phyloP scores from a whole-genome alignment of 1,140 invertebrate species.

The Drosophila orena region DNA sequence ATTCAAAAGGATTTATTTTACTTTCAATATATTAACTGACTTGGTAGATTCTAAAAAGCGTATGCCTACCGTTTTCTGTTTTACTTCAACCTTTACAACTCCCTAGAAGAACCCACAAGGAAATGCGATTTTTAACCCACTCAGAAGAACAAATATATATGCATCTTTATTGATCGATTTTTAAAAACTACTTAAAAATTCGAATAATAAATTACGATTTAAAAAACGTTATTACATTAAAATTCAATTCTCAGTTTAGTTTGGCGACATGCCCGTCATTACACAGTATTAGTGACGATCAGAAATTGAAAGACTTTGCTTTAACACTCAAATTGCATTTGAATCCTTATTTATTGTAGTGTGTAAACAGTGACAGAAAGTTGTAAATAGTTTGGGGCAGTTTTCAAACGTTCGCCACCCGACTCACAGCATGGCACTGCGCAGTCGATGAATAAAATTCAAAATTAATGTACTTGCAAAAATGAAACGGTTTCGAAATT shows the following conservation, averaged over 20 bases:
- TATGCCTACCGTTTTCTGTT: too few relatives aligned
- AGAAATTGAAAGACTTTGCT: conserved; percentile 63
- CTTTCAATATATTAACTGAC: too few relatives aligned
- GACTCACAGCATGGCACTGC: conserved; percentile 26
- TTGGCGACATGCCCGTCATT: conserved; percentile 37
- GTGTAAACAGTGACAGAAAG: conserved; percentile 44
- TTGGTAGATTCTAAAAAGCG: too few relatives aligned
- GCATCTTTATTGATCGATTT: conserved; percentile 75
- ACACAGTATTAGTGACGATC: conserved; percentile 47
- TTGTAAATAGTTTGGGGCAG: conserved; percentile 57
- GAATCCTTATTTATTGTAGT: conserved; percentile 22
- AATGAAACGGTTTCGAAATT: conserved; percentile 44
- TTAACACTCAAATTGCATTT: conserved; percentile 69
- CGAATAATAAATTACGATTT: conserved; percentile 65
- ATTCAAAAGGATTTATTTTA: too few relatives aligned
- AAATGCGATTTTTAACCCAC: conserved; percentile 63
- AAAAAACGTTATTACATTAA: conserved; percentile 58
- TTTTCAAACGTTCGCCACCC: conserved; percentile 32
- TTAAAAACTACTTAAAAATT: conserved; percentile 75
- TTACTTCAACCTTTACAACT: too few relatives aligned
- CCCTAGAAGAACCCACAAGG: background rate
- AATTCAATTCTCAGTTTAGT: conserved; percentile 52
- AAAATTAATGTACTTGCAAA: conserved; percentile 20
- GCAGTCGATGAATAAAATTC: conserved; percentile 24
- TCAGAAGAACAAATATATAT: conserved; percentile 83